Evolutionary conservation across 2,113 vertebrate genomes (phyloP), one percentile per base, ranked within the genome.

Genomic region (Propithecus coquereli): DNA sequence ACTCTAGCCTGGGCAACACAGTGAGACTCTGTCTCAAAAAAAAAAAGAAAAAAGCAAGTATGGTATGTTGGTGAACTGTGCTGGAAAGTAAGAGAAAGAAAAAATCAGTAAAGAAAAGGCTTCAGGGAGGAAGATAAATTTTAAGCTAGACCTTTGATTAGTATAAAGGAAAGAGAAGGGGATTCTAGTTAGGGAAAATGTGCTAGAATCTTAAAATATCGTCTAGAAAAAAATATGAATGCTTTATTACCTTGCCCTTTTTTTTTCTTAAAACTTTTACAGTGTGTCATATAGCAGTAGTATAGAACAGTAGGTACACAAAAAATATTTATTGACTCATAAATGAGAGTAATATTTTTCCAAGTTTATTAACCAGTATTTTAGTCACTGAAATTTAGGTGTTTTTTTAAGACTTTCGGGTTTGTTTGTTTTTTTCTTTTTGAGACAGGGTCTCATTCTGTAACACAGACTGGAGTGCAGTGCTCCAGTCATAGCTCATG

Each of bases 141-240:
- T 90, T 92, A 74, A 95, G 30, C 45, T 70, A 43, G 8, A 74
- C 30, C 8, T 63, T 84, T 82, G 7, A 54, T 95, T 85, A 37
- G 4, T 57, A 3, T 52, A 77, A 97, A 91, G 32, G 45, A 77
- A 50, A 90, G 11, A 40, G 7, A 71, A 86, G 32, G 63, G 6
- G 12, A 54, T 83, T 95, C 63, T 85, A 68, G 10, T 90, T 66
- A 81, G 34, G 40, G 18, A 71, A 65, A 57, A 91, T 91, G 25
- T 27, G 9, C 40, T 66, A 79, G 18, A 43, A 70, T 87, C 20
- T 88, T 84, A 85, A 45, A 80, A 37, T 73, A 77, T 70, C 45
- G 50, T 87, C 23, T 94, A 50, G 59, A 85, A 84, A 66, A 43
- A 81, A 95, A 74, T 86, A 50, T 94, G 18, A 83, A 30, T 94